phyloP scores from a whole-genome alignment of 2,797 vertebrate genomes.

The Podargus strigoides region DNA sequence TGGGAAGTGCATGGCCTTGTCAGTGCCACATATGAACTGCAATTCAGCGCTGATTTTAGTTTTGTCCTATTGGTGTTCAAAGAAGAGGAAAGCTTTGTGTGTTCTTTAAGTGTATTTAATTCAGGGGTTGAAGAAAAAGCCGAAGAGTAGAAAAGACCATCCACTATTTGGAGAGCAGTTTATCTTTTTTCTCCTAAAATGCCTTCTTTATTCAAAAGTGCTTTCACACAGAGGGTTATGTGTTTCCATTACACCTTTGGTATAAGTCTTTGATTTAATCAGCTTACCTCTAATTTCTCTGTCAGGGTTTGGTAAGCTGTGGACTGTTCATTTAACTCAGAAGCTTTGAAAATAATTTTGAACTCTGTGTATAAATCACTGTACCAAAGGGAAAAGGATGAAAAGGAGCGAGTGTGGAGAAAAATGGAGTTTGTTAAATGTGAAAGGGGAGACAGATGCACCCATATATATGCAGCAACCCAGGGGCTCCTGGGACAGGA shows the following conservation, averaged over 20 bases:
- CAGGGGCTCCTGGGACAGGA: background rate
- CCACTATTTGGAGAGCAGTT: background rate
- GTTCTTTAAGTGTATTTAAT: background rate
- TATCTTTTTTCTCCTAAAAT: conserved; percentile 1
- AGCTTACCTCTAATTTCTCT: conserved; percentile 3
- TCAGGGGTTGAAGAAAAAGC: background rate
- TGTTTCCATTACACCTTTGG: conserved; percentile 22
- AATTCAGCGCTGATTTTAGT: background rate
- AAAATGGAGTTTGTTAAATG: background rate
- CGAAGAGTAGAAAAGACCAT: background rate
- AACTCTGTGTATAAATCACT: background rate
- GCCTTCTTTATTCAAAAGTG: background rate
- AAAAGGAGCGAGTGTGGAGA: background rate
- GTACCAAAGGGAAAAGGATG: background rate
- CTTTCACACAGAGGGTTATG: background rate
- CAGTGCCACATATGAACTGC: background rate
- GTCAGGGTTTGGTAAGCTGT: background rate
- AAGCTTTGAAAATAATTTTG: conserved; percentile 14
- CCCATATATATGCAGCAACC: background rate
- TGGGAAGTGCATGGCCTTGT: background rate
- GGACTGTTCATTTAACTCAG: background rate
- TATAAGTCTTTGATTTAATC: conserved; percentile 33
- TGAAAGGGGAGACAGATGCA: background rate
- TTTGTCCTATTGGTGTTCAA: background rate
- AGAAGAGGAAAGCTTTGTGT: background rate